phyloP scores from a whole-genome alignment of 2,113 vertebrate species.

The Speoplatyrhinus poulsoni region DNA sequence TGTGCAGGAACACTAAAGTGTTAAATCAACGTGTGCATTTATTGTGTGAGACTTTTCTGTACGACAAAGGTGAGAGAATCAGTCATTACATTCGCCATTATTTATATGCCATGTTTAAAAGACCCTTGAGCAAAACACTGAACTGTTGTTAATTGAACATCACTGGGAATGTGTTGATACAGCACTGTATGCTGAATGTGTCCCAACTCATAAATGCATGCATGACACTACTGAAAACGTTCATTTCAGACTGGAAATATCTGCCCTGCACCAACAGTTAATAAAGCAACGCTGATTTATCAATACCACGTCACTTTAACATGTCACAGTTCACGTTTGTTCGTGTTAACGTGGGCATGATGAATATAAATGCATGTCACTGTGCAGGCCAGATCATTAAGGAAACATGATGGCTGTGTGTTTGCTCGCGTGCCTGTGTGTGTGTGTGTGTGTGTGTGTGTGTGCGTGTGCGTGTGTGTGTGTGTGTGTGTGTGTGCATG shows the following conservation, averaged over 20 bases:
- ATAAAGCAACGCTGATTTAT: too few relatives aligned
- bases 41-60: neutral
- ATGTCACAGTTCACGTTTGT: too few relatives aligned
- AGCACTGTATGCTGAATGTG: constrained; percentile 7
- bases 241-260: too few relatives aligned
- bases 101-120: neutral
- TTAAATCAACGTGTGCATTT: neutral
- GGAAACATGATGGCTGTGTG: neutral
- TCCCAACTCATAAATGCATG: too few relatives aligned
- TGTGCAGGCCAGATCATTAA: too few relatives aligned
- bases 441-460: neutral
- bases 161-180: neutral
- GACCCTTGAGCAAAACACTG: neutral
- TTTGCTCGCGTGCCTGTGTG: neutral
- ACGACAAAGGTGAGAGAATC: neutral
- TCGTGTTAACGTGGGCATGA: too few relatives aligned
- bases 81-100: neutral
- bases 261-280: too few relatives aligned
- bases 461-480: neutral
- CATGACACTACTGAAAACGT: too few relatives aligned
- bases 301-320: too few relatives aligned
- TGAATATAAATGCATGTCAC: too few relatives aligned
- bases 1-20: too few relatives aligned
- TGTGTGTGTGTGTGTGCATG: constrained; percentile 17
- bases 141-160: neutral